Conservation (phyloP, 2,113 vertebrate species). For the Saccopteryx leptura region DNA sequence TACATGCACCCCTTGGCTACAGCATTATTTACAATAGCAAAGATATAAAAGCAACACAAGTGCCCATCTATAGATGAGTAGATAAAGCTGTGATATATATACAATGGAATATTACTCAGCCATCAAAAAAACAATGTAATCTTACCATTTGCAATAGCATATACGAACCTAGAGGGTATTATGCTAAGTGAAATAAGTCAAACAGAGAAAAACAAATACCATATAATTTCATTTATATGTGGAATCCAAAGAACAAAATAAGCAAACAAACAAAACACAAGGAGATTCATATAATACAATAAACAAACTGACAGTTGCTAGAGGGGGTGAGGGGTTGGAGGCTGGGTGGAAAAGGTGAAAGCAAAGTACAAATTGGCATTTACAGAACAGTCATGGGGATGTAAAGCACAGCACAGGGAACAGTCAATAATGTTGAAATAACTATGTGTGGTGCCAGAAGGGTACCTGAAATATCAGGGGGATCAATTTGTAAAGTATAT, state of each 20-base stretch:
- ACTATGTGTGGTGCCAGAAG: not conserved
- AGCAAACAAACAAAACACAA: not conserved
- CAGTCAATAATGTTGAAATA: not conserved
- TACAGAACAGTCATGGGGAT: not conserved
- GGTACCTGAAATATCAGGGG: not conserved
- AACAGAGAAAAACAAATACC: not conserved
- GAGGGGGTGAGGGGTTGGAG: not conserved
- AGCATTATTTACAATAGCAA: not conserved
- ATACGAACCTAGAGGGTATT: not conserved
- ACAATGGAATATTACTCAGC: not conserved
- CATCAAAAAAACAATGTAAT: slow-evolving; percentile 28
- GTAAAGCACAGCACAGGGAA: not conserved
- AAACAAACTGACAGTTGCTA: not conserved
- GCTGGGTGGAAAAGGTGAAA: not conserved
- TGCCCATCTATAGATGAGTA: not conserved
- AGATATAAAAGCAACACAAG: not conserved
- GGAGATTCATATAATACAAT: not conserved
- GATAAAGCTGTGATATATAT: not conserved
- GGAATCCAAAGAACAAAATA: not conserved
- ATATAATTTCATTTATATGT: not conserved
- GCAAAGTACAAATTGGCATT: not conserved
- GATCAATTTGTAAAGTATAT: not conserved
- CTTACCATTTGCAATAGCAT: not conserved
- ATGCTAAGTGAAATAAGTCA: not conserved
- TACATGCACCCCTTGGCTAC: not conserved